Base-by-base conservation (phyloP, 2,888 invertebrate genomes). In the Euplagia quadripunctaria region DNA sequence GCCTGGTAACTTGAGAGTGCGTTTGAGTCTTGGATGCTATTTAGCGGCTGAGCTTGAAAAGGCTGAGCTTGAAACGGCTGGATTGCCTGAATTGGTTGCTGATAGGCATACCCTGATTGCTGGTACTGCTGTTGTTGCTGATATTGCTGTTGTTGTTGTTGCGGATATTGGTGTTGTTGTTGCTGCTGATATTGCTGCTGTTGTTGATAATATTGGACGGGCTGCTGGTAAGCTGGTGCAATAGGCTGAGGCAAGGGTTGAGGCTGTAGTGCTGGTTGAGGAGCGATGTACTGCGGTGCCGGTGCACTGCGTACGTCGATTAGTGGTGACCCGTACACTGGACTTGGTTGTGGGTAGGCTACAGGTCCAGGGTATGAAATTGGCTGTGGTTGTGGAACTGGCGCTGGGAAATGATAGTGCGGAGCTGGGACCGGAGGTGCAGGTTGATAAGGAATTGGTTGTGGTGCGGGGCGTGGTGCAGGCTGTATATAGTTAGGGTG, bases 1-100 rank as follows among this genome's bases (percentile, higher is more conserved):
- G 95, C 93, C 79, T 96, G 94, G 82, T 94, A 94, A 73, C 94
- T 94, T 3, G 93, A 91, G 31, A 90, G 73, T 1, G 85, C 82
- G 31, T 92, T 79, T 4, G 89, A 79, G 11, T 87, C 74, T 12
- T 82, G 78, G 42, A 82, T 81, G 58, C 75, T 84, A 61, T 71
- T 84, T 9, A 84, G 73, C 4, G 87, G 79, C 70, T 90, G 89
- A 14, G 87, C 78, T 82, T 92, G 92, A 3, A 90, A 78, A 4
- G 89, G 64, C 64, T 90, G 89, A 14, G 87, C 78, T 82, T 92
- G 92, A 3, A 90, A 78, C 3, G 89, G 64, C 64, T 78, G 76
- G 58, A 61, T 42, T 8, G 78, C 72, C 64, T 87, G 85, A 4
- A 71, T 70, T 41, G 84, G 85, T 52, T 70, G 64, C 17, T 71